phyloP scores from a whole-genome alignment of 2,888 invertebrate species.

The Agrenia bidenticulata region DNA sequence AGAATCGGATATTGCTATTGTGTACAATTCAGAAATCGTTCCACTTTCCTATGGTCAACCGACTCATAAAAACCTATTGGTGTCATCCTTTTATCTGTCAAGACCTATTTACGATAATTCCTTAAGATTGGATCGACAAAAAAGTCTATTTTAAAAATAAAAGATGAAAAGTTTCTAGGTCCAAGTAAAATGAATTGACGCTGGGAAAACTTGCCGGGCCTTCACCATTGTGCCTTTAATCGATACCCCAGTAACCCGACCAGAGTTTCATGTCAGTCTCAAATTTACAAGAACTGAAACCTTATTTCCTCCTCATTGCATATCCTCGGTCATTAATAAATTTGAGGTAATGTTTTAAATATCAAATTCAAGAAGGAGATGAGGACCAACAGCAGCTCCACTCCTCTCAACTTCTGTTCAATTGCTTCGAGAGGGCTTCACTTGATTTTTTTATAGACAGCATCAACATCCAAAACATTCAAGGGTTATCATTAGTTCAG shows the following conservation, averaged over 20 bases:
- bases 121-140: too few species aligned
- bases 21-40: too few species aligned
- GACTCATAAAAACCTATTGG: constrained; percentile 19
- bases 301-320: constrained; percentile 50
- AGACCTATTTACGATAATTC: too few species aligned
- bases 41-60: constrained; percentile 17
- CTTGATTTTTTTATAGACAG: not conserved
- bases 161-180: too few species aligned
- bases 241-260: not conserved
- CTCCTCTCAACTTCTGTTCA: too few species aligned
- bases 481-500: constrained; percentile 18
- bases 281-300: constrained; percentile 52
- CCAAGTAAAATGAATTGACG: too few species aligned
- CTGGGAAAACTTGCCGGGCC: too few species aligned
- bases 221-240: too few species aligned
- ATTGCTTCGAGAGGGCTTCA: not conserved
- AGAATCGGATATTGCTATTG: too few species aligned
- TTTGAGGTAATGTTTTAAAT: constrained; percentile 24
- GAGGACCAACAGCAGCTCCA: not conserved
- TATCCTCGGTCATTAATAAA: constrained; percentile 20
- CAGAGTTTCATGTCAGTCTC: constrained; percentile 46
- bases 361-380: constrained; percentile 16
- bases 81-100: too few species aligned
- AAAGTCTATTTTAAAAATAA: too few species aligned
- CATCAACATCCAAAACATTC: constrained; percentile 3